Evolutionary conservation across 2,797 vertebrate species (phyloP), one percentile per base, ranked within the genome.

Genomic region (Helarctos malayanus): DNA sequence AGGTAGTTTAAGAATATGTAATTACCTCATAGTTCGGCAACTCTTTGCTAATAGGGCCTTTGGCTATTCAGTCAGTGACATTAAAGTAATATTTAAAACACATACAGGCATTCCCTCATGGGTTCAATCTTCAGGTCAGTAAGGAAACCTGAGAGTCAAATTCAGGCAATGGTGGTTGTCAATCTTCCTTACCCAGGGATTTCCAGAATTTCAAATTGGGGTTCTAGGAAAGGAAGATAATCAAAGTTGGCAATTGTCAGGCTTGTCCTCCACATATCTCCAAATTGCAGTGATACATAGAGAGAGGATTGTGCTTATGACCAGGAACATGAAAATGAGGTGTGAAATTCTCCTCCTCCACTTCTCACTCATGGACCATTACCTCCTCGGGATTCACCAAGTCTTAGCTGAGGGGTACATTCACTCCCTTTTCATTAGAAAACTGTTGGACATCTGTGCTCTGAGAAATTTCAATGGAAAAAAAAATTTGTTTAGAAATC

Each of bases 191-290:
- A 57, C 54, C 47, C 6, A 93, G 8, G 10, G n/a, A 65, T 85
- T 97, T 88, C 19, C 16, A 83, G 65, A 78, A 79, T 91, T 93
- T 95, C 54, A 82, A 73, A 65, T 27, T 89, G 45, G 25, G 11
- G 2, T 79, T 91, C 45, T 52, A 65, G 13, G 32, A 57, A 73
- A 54, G 56, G 68, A 69, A 85, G 7, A 0, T 83, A 90, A 92
- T 83, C 63, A 92, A 79, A 90, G 75, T 5, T 78, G 56, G 21
- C 19, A 83, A 57, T 12, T 32, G 10, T 45, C 54, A 89, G 25
- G 14, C 32, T 79, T 6, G 1, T 21, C 47, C 6, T 79, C 6
- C 15, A 23, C 18, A 59, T 16, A 27, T 89, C 45, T 91, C 69
- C 59, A 94, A 85, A 61, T 19, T 71, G 7, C 47, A 94, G 7